Evolutionary conservation across 2,113 vertebrate species (phyloP).

Genomic region (Micromys minutus): DNA sequence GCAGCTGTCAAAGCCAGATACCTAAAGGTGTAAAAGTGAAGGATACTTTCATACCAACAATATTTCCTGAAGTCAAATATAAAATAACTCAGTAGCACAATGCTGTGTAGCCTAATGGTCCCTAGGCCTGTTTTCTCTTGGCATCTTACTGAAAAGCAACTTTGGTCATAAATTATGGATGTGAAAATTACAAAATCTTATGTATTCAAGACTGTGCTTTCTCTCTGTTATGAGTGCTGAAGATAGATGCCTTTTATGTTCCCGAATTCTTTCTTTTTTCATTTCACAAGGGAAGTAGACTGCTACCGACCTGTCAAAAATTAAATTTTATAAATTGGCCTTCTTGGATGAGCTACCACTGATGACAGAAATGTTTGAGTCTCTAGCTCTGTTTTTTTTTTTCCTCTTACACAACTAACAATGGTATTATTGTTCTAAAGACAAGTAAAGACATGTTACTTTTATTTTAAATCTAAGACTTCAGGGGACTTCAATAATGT

Average conservation of each 20-base stretch:
- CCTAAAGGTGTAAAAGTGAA: conserved; percentile 36
- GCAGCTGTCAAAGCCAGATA: conserved; percentile 55
- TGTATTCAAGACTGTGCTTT: not conserved
- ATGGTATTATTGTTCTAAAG: conserved; percentile 36
- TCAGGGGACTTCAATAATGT: conserved; percentile 26
- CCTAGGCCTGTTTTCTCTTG: conserved; percentile 61
- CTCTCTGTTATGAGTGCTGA: conserved; percentile 4
- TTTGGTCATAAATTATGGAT: conserved; percentile 68
- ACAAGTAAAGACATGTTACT: conserved; percentile 5
- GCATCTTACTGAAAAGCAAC: conserved; percentile 38
- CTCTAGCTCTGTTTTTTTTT: not conserved
- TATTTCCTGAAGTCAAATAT: conserved; percentile 53
- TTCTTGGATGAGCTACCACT: not conserved
- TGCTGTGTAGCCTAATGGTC: not conserved
- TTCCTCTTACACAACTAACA: not conserved
- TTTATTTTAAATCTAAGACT: conserved; percentile 56
- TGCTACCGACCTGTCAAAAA: conserved; percentile 48
- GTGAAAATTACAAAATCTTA: conserved; percentile 65
- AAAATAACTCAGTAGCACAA: conserved; percentile 36
- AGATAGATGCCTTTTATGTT: conserved; percentile 40
- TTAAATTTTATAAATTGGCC: conserved; percentile 43
- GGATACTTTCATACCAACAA: conserved; percentile 29
- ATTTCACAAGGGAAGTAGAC: conserved; percentile 5
- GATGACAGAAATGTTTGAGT: not conserved
- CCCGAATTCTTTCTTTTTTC: conserved; percentile 50